phyloP scores from a whole-genome alignment of 2,113 vertebrate species.

The Clarias gariepinus region DNA sequence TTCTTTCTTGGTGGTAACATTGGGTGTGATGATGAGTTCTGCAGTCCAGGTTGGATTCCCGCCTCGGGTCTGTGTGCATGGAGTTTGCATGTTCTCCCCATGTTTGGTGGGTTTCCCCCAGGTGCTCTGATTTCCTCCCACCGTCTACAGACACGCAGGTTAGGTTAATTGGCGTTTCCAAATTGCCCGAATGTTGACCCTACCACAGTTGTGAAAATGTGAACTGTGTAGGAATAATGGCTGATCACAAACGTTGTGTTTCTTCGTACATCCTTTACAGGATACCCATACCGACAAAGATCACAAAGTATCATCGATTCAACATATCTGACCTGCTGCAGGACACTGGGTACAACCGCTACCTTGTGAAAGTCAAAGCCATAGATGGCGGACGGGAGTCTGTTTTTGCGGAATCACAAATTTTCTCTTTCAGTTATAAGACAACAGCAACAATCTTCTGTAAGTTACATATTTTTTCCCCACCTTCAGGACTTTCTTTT shows the following conservation, averaged over 20 bases:
- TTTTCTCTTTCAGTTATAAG: neutral
- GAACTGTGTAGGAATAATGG: neutral
- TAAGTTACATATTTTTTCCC: slow-evolving; percentile 27
- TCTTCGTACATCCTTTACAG: neutral
- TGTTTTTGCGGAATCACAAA: rapidly evolving
- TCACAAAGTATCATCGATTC: neutral
- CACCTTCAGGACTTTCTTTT: neutral
- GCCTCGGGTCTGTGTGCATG: too few relatives aligned
- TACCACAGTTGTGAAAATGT: neutral
- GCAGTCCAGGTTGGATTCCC: too few relatives aligned
- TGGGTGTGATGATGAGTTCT: too few relatives aligned
- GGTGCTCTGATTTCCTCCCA: too few relatives aligned
- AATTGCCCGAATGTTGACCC: too few relatives aligned
- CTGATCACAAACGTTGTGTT: neutral
- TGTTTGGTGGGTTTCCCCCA: too few relatives aligned
- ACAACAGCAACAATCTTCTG: rapidly evolving
- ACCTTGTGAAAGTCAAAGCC: slow-evolving; percentile 43
- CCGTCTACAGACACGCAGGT: too few relatives aligned
- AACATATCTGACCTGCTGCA: slow-evolving; percentile 53
- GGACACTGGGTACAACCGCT: rapidly evolving
- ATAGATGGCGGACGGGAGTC: slow-evolving; percentile 25
- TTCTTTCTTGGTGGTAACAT: too few relatives aligned
- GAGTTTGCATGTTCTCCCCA: too few relatives aligned
- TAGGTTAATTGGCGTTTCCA: too few relatives aligned
- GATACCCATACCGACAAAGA: too few relatives aligned